Conservation (phyloP, 2,113 vertebrate species). For the Petaurus breviceps region DNA sequence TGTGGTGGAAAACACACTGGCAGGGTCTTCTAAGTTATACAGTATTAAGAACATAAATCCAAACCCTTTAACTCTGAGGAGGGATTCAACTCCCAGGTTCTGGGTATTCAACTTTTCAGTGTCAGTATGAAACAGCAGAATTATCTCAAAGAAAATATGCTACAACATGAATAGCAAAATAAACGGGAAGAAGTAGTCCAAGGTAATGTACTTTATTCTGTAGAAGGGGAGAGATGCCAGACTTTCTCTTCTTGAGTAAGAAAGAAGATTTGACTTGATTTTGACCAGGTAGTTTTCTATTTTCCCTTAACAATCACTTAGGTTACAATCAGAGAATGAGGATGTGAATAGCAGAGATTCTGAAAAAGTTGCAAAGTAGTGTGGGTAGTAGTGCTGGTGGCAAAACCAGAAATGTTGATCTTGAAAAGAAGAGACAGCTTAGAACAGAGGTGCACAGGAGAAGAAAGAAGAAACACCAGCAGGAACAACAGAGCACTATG, state of each 20-base stretch:
- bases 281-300: background rate
- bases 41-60: background rate
- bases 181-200: background rate
- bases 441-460: background rate
- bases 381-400: background rate
- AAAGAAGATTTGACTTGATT: background rate
- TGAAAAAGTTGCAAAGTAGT: background rate
- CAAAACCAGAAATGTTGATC: background rate
- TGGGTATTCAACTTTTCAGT: background rate
- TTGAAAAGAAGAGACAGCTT: background rate
- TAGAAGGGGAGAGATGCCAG: background rate
- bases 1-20: background rate
- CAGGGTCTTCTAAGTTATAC: background rate
- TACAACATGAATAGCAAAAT: background rate
- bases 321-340: background rate
- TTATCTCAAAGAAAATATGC: background rate
- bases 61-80: background rate
- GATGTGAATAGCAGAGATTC: background rate
- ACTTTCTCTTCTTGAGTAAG: background rate
- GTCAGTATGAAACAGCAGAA: background rate
- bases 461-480: background rate
- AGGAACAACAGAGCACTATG: background rate
- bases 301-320: background rate
- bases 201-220: background rate
- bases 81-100: background rate